These are phyloP conservation scores for Trigoniulus corallinus DNA, from an alignment of 1,140 invertebrate species.

Conservation along the genomic window DNA sequence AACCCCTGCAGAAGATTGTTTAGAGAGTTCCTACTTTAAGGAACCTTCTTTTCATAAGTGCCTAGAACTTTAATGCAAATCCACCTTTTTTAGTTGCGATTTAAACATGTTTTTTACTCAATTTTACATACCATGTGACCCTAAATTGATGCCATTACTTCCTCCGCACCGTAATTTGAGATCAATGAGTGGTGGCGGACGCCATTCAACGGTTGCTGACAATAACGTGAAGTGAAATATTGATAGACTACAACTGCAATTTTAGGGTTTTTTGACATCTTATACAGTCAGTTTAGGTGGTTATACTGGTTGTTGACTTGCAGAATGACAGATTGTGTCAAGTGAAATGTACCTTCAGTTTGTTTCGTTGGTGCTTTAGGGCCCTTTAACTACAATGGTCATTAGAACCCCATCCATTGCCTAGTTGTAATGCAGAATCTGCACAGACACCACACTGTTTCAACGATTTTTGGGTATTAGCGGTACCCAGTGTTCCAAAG, in stretches of 20 bases:
- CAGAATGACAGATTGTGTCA: too few species aligned
- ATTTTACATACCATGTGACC: constrained; percentile 64
- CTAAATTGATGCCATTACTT: constrained; percentile 91
- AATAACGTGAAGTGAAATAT: not conserved
- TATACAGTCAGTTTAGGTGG: not conserved
- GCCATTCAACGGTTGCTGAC: not conserved
- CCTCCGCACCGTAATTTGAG: constrained; percentile 71
- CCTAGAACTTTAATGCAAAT: constrained; percentile 6
- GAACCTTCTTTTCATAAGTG: constrained; percentile 80
- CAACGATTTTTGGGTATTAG: too few species aligned
- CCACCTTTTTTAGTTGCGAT: not conserved
- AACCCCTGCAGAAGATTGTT: constrained; percentile 82
- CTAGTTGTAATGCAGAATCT: too few species aligned
- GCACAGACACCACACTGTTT: too few species aligned
- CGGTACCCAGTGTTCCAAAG: too few species aligned
- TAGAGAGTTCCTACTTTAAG: constrained; percentile 89
- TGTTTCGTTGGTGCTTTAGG: too few species aligned
- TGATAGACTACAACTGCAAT: not conserved
- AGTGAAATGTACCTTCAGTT: too few species aligned
- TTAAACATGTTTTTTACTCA: not conserved
- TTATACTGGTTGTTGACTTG: too few species aligned
- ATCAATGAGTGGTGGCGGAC: constrained; percentile 32
- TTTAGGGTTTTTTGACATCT: not conserved
- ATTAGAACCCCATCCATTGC: too few species aligned
- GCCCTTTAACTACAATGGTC: too few species aligned